Evolutionary conservation across 2,888 invertebrate genomes (phyloP), one percentile per base, ranked within the genome.

Genomic region (Caenorhabditis sp.): DNA sequence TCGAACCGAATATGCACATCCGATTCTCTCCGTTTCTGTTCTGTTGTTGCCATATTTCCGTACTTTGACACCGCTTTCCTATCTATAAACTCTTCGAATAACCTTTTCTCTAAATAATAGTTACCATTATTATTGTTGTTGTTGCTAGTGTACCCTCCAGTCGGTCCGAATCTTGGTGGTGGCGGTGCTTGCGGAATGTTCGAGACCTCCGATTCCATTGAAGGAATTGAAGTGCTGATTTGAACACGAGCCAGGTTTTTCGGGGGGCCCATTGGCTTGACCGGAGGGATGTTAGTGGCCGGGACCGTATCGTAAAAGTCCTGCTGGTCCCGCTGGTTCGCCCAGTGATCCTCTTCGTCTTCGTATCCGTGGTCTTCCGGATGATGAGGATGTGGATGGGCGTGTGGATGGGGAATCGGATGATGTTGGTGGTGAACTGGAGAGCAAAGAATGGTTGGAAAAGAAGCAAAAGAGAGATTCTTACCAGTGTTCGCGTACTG

Each of bases 301-400:
- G 80, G 80, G 2, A 80, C 80, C 13, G 73, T 75, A 24, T 80
- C 80, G 41, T 80, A 80, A 26, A 80, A 62, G 48, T 79, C 79
- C 2, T 53, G 52, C 15, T 63, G 63, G 8, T 52, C 59, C 8
- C 45, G 43, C 50, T 63, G 75, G 9, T 58, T 43, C 8, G 43
- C 55, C 63, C 71, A 71, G 30, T 76, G 71, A 32, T 76, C 76
- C 24, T 76, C 71, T 32, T 76, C 75, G 45, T 76, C 70, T 2
- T 65, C 65, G 37, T 76, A 76, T 20, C 56, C 72, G 35, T 63
- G 58, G 35, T 63, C 56, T 46, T 52, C 63, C 15, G 48, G 70
- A 32, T 58, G 62, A 45, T 70, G 70, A 13, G 55, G 56, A 41
- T 56, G 66, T 8, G 55, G 35, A 20, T 59, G 59, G 22, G 59